phyloP scores from a whole-genome alignment of 2,113 vertebrate species.

The Mobula birostris region DNA sequence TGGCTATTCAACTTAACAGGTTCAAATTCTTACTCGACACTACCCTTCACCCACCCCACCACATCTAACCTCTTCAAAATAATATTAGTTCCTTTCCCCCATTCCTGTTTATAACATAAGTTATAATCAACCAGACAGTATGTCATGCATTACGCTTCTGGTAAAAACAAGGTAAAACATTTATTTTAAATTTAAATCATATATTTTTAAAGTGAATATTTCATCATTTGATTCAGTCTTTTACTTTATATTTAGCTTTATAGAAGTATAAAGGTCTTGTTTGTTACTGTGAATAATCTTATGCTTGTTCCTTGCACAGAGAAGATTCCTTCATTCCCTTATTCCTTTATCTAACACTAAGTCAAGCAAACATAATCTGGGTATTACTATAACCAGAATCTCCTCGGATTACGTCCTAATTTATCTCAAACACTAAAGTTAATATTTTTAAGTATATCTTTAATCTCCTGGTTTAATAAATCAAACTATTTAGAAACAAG shows the following conservation, averaged over 20 bases:
- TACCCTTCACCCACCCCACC: not conserved
- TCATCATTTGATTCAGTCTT: not conserved
- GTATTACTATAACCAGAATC: not conserved
- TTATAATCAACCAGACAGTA: not conserved
- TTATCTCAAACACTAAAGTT: not conserved
- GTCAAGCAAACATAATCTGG: not conserved
- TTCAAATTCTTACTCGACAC: not conserved
- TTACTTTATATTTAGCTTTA: not conserved
- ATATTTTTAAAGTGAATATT: not conserved
- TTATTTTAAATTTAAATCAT: no score
- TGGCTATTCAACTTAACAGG: not conserved
- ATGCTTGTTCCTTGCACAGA: not conserved
- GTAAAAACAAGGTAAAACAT: not conserved
- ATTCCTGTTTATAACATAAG: not conserved
- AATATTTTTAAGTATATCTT: not conserved
- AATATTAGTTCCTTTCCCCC: not conserved
- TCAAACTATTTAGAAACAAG: not conserved
- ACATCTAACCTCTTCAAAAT: not conserved
- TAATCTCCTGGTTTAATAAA: not conserved
- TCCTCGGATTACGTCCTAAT: not conserved
- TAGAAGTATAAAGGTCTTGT: not conserved
- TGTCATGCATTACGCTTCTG: not conserved
- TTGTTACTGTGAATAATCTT: not conserved
- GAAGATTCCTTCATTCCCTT: not conserved
- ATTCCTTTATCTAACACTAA: not conserved